Percentiles rank a stretch among this genome's conserved stretches.
phyloP scores from a whole-genome alignment of 2,113 vertebrate genomes.

The Pterocles orientalis region DNA sequence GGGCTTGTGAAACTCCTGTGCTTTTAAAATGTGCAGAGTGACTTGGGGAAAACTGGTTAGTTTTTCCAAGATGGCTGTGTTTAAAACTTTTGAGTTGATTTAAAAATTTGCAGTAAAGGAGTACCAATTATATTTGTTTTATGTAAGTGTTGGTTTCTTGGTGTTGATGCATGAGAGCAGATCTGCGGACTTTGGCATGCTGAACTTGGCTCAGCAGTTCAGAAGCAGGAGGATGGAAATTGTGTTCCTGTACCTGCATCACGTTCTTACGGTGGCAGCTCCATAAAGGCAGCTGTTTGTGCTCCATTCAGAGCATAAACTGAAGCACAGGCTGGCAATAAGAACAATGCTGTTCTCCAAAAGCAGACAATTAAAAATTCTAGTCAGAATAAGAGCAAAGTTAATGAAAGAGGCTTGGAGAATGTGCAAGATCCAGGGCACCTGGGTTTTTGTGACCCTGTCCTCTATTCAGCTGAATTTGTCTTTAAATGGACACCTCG shows the following conservation, averaged over 20 bases:
- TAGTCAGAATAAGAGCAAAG: background rate
- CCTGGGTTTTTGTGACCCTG: background rate
- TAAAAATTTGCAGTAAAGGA: background rate
- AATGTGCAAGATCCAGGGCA: background rate
- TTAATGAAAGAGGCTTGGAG: background rate
- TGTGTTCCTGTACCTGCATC: background rate
- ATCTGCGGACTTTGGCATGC: background rate
- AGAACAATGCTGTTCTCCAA: background rate
- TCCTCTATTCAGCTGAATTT: background rate
- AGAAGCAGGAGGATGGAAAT: fast-evolving
- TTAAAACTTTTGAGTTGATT: background rate
- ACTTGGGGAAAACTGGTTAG: fast-evolving
- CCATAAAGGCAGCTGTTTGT: background rate
- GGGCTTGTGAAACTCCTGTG: fast-evolving
- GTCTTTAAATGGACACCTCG: background rate
- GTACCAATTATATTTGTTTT: background rate
- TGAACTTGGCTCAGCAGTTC: background rate
- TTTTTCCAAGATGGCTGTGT: background rate
- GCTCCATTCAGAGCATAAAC: background rate
- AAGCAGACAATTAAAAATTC: background rate
- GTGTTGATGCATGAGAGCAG: background rate
- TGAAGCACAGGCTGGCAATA: background rate
- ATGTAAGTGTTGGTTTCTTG: background rate
- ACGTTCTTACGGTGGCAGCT: fast-evolving
- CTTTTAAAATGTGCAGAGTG: background rate